phyloP scores from a whole-genome alignment of 2,113 vertebrate species.

The Poicephalus meyeri region DNA sequence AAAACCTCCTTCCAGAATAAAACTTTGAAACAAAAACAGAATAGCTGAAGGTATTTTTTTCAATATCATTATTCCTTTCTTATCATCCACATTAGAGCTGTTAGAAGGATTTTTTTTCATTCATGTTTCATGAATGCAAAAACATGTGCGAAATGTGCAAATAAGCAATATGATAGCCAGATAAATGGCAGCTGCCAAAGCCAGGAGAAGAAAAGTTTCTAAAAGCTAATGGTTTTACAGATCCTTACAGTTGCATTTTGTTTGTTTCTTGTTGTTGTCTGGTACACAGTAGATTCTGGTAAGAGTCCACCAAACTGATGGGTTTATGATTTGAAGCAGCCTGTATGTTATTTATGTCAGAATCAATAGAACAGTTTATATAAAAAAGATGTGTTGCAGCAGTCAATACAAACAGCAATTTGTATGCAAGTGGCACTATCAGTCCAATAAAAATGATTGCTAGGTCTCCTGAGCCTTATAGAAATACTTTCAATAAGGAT shows the following conservation, averaged over 20 bases:
- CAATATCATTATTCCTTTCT: not conserved
- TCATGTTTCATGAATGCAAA: not conserved
- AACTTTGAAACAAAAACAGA: not conserved
- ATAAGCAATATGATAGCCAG: not conserved
- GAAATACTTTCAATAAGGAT: not conserved
- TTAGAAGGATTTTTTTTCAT: not conserved
- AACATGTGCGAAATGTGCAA: not conserved
- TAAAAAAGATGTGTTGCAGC: not conserved
- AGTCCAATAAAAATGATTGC: slow-evolving; percentile 23
- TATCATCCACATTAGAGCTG: not conserved
- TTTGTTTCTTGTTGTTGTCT: not conserved
- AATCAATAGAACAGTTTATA: slow-evolving; percentile 24
- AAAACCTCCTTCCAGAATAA: not conserved
- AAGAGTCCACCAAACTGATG: not conserved
- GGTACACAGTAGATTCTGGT: not conserved
- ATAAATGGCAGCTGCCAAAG: not conserved
- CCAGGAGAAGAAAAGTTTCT: not conserved
- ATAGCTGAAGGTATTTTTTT: not conserved
- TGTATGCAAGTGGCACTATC: slow-evolving; percentile 32
- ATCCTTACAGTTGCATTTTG: not conserved
- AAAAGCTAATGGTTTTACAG: not conserved
- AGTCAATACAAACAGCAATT: slow-evolving; percentile 14
- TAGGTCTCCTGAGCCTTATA: not conserved
- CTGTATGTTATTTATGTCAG: not conserved
- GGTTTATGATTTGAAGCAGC: not conserved